Conservation (phyloP, 1,140 invertebrate genomes). For the Atopsyche davidsoni region DNA sequence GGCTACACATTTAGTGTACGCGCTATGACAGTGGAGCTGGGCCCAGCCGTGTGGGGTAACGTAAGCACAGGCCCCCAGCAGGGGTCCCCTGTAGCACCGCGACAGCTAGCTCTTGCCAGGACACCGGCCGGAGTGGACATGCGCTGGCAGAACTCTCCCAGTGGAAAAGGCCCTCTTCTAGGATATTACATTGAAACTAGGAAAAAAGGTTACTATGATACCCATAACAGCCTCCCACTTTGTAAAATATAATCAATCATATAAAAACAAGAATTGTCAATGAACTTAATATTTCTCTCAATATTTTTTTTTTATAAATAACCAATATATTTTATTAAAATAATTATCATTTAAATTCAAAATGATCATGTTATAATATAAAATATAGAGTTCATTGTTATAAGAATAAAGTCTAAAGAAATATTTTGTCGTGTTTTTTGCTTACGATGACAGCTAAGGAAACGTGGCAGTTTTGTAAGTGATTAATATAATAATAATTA, state of each 20-base stretch:
- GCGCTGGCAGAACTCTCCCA: constrained; percentile 80
- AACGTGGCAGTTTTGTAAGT: constrained; percentile 69
- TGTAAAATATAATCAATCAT: background rate
- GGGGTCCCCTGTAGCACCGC: constrained; percentile 77
- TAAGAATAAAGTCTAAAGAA: no score
- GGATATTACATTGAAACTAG: constrained; percentile 91
- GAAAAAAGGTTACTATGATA: constrained; percentile 66
- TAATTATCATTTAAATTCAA: no score
- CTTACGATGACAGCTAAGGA: constrained; percentile 66
- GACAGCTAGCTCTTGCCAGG: constrained; percentile 64
- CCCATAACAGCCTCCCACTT: background rate
- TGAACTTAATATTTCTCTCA: background rate
- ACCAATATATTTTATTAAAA: no score
- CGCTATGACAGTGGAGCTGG: constrained; percentile 83
- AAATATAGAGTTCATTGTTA: no score
- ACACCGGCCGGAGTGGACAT: constrained; percentile 80
- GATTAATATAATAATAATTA: constrained; percentile 7
- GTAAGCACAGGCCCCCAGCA: constrained; percentile 92
- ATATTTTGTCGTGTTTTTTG: no score
- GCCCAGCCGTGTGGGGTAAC: constrained; percentile 69
- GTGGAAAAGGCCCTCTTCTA: constrained; percentile 77
- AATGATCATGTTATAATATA: no score
- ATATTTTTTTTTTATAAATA: constrained; percentile 13
- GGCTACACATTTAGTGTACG: constrained; percentile 87
- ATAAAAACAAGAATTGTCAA: background rate